Percentiles rank a stretch among this genome's conserved stretches.
Conservation (phyloP, 2,888 invertebrate genomes). For the Cistogaster globosa region DNA sequence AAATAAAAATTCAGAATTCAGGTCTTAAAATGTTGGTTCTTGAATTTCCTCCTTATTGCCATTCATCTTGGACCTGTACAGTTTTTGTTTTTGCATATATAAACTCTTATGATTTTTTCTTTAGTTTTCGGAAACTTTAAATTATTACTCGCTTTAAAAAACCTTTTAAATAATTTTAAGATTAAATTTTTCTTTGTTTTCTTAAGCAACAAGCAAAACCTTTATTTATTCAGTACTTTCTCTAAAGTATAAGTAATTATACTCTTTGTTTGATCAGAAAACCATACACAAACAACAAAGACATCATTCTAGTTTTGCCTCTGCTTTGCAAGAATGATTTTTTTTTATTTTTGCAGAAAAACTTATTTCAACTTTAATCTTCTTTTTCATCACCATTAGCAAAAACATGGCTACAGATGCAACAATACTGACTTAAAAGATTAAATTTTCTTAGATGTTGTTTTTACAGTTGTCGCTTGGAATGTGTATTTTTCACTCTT, state of each 20-base stretch:
- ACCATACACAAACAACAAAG: neutral
- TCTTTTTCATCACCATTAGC: constrained; percentile 8
- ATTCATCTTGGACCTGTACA: too few species aligned
- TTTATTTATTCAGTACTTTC: too few species aligned
- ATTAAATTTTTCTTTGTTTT: too few species aligned
- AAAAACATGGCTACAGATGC: constrained; percentile 11
- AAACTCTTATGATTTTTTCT: too few species aligned
- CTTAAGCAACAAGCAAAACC: too few species aligned
- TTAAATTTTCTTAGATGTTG: constrained; percentile 35
- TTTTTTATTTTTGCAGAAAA: constrained; percentile 1
- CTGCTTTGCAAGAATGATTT: neutral
- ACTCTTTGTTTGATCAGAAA: constrained; percentile 15
- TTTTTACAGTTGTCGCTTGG: constrained; percentile 25
- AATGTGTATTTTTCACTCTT: neutral
- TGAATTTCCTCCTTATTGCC: too few species aligned
- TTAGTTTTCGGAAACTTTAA: too few species aligned
- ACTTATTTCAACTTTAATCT: constrained; percentile 43
- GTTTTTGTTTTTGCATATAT: too few species aligned
- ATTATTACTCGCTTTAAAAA: too few species aligned
- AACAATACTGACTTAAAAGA: constrained; percentile 40
- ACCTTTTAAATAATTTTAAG: too few species aligned
- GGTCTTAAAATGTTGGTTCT: too few species aligned
- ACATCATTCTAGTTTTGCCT: neutral
- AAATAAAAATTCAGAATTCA: too few species aligned
- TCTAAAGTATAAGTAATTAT: constrained; percentile 17